Conservation (phyloP, 2,113 vertebrate genomes). For the Cinclus cinclus region DNA sequence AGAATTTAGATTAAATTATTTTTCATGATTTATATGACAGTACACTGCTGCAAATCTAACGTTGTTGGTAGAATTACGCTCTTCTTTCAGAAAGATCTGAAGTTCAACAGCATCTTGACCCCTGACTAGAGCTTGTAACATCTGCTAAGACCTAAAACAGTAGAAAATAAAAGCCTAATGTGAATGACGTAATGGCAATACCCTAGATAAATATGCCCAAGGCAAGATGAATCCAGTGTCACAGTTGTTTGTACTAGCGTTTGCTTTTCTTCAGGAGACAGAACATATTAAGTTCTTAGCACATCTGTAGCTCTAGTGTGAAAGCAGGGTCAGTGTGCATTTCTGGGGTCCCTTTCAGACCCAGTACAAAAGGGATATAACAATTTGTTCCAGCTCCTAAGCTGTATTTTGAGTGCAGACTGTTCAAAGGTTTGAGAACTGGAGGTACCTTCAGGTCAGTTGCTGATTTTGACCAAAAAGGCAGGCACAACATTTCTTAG, state of each 20-base stretch:
- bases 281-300: not conserved
- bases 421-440: not conserved
- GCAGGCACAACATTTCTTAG: not conserved
- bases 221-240: not conserved
- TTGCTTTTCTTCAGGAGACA: not conserved
- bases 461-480: not conserved
- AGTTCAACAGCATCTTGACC: slow-evolving; percentile 48
- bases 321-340: not conserved
- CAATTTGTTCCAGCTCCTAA: not conserved
- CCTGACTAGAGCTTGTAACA: not conserved
- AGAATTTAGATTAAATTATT: not conserved
- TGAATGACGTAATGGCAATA: not conserved
- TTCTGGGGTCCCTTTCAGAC: not conserved
- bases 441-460: not conserved
- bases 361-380: not conserved
- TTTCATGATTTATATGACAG: not conserved
- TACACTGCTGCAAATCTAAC: not conserved
- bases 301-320: not conserved
- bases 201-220: slow-evolving; percentile 17
- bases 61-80: not conserved
- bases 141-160: slow-evolving; percentile 10
- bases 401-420: not conserved
- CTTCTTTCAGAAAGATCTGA: not conserved
- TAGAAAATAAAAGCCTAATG: not conserved
- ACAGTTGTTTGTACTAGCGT: not conserved